A percentile compares a stretch with the other conserved stretches of the same genome.
phyloP scores from a whole-genome alignment of 2,797 vertebrate species.

The Lycodopsis pacificus region DNA sequence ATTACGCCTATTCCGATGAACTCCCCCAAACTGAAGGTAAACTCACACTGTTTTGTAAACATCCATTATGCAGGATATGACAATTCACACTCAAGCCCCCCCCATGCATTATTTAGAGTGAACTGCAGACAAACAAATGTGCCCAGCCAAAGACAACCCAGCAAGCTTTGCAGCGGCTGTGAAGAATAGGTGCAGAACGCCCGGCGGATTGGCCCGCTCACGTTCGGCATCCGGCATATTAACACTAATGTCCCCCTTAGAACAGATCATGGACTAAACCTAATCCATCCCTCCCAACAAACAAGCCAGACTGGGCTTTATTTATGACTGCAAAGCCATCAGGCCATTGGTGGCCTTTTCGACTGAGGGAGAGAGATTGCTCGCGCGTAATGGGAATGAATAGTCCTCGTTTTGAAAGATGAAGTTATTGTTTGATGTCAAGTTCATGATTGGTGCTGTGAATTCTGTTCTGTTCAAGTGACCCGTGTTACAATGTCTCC shows the following conservation, averaged over 20 bases:
- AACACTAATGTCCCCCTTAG: conserved; percentile 61
- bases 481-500: not conserved
- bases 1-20: conserved; percentile 53
- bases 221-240: conserved; percentile 48
- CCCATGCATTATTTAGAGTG: conserved; percentile 90
- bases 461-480: not conserved
- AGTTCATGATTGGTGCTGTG: conserved; percentile 13
- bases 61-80: conserved; percentile 87
- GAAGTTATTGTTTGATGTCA: conserved; percentile 35
- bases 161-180: conserved; percentile 74
- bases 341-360: conserved; percentile 78
- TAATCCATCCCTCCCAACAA: conserved; percentile 70
- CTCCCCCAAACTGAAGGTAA: conserved; percentile 76
- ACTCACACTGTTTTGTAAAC: conserved; percentile 86
- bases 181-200: conserved; percentile 70
- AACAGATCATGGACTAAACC: conserved; percentile 61
- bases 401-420: conserved; percentile 39
- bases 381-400: conserved; percentile 42
- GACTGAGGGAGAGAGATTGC: conserved; percentile 65
- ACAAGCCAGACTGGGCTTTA: conserved; percentile 63
- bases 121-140: conserved; percentile 80
- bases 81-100: conserved; percentile 87
- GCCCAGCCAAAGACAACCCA: conserved; percentile 68
- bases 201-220: conserved; percentile 60
- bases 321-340: conserved; percentile 73